These are phyloP conservation scores for Omphaloscelis lunosa DNA, from an alignment of 2,888 invertebrate genomes.

Conservation along the genomic window DNA sequence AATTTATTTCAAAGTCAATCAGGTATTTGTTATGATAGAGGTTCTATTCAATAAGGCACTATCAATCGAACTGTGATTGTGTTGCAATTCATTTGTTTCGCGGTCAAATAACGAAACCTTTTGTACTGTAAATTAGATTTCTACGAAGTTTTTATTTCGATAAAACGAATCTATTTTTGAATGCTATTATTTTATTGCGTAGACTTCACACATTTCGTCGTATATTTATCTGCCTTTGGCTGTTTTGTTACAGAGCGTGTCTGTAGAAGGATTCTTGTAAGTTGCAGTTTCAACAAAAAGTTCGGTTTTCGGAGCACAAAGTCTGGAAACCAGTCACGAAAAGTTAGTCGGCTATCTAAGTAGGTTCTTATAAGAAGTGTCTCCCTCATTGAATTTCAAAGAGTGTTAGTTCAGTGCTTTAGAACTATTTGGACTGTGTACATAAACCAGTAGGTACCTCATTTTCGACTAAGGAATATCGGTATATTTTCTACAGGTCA, in stretches of 20 bases:
- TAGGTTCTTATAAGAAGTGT: slow-evolving; percentile 5
- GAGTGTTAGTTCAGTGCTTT: slow-evolving; percentile 25
- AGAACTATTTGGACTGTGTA: slow-evolving; percentile 23
- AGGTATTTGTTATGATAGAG: slow-evolving; percentile 27
- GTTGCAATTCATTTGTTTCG: slow-evolving; percentile 70
- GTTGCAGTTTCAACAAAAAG: slow-evolving; percentile 25
- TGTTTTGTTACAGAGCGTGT: neutral
- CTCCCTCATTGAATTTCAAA: slow-evolving; percentile 46
- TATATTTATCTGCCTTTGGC: neutral
- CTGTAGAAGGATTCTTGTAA: slow-evolving; percentile 4
- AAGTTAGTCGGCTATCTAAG: slow-evolving; percentile 25
- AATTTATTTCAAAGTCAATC: slow-evolving; percentile 48
- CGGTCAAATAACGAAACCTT: slow-evolving; percentile 68
- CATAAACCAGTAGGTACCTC: slow-evolving; percentile 1
- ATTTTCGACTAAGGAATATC: neutral
- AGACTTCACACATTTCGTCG: neutral
- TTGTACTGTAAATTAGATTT: slow-evolving; percentile 62
- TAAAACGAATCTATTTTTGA: slow-evolving; percentile 11
- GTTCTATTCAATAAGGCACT: slow-evolving; percentile 40
- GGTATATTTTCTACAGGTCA: neutral
- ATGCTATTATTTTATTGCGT: neutral
- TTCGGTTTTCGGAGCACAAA: slow-evolving; percentile 22
- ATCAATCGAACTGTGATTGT: slow-evolving; percentile 53
- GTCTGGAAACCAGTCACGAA: slow-evolving; percentile 27
- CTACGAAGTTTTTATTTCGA: slow-evolving; percentile 31